Conservation (phyloP, 2,113 vertebrate species). For the Alethe diademata region DNA sequence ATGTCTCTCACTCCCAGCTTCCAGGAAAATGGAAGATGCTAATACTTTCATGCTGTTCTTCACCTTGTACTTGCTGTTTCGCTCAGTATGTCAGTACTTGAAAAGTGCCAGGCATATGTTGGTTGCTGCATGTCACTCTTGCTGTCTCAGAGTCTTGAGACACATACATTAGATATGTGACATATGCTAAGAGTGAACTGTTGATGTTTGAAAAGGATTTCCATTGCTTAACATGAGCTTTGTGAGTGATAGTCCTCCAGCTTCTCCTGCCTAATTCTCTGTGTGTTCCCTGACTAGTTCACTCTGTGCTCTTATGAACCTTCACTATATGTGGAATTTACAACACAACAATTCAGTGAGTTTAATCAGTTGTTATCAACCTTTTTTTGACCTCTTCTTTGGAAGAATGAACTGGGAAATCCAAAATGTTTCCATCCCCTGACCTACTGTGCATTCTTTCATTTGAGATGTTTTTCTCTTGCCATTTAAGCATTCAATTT, state of each 20-base stretch:
- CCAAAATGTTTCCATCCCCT: background rate
- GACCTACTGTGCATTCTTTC: background rate
- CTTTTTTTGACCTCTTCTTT: background rate
- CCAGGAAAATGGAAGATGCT: conserved; percentile 61
- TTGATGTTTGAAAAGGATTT: conserved; percentile 72
- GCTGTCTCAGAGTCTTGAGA: conserved; percentile 67
- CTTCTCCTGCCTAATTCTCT: conserved; percentile 66
- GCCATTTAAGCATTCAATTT: background rate
- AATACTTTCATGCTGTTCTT: conserved; percentile 69
- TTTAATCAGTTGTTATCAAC: background rate
- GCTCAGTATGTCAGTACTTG: conserved; percentile 62
- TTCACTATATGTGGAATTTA: background rate
- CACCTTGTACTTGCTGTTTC: conserved; percentile 67
- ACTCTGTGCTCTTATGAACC: conserved; percentile 44
- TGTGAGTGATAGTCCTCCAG: conserved; percentile 63
- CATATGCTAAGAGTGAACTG: conserved; percentile 69
- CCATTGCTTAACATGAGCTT: conserved; percentile 46
- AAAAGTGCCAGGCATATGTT: conserved; percentile 61
- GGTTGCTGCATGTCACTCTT: conserved; percentile 69
- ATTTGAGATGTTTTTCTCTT: background rate
- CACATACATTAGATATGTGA: conserved; percentile 70
- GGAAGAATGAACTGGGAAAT: background rate
- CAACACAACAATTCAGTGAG: conserved; percentile 19
- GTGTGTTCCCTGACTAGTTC: conserved; percentile 18
- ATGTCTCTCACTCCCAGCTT: conserved; percentile 35